These are phyloP conservation scores for Selenia dentaria DNA, from an alignment of 2,888 invertebrate species.

Conservation along the genomic window DNA sequence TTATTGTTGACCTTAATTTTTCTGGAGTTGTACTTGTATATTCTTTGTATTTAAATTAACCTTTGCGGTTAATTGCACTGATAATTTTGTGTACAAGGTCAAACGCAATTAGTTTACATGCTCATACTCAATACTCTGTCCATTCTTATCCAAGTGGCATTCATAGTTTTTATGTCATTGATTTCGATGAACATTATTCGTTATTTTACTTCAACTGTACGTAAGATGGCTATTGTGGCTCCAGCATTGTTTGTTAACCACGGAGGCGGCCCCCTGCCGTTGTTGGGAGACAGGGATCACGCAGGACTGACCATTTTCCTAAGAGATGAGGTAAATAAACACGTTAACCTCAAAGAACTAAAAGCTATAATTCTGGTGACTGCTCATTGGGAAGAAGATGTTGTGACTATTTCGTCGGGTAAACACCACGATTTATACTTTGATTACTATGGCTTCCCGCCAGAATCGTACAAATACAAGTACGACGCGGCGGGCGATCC, in stretches of 20 bases:
- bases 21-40: not conserved
- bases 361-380: constrained; percentile 75
- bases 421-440: constrained; percentile 71
- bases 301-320: constrained; percentile 65
- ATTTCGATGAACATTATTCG: constrained; percentile 75
- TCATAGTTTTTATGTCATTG: constrained; percentile 73
- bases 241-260: constrained; percentile 77
- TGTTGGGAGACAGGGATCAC: constrained; percentile 71
- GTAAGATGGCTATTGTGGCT: constrained; percentile 68
- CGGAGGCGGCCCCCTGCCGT: constrained; percentile 74
- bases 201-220: constrained; percentile 57
- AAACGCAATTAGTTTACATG: constrained; percentile 55
- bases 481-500: constrained; percentile 74
- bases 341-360: constrained; percentile 63
- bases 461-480: constrained; percentile 72
- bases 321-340: constrained; percentile 66
- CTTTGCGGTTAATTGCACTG: constrained; percentile 28
- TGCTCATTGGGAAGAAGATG: constrained; percentile 73
- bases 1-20: constrained; percentile 20
- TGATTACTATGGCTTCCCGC: constrained; percentile 77
- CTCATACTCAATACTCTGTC: constrained; percentile 72
- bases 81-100: constrained; percentile 38
- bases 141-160: constrained; percentile 65
- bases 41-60: constrained; percentile 14
- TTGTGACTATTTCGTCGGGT: constrained; percentile 72